phyloP scores from a whole-genome alignment of 2,888 invertebrate species.

The Drosophila acutilabella region DNA sequence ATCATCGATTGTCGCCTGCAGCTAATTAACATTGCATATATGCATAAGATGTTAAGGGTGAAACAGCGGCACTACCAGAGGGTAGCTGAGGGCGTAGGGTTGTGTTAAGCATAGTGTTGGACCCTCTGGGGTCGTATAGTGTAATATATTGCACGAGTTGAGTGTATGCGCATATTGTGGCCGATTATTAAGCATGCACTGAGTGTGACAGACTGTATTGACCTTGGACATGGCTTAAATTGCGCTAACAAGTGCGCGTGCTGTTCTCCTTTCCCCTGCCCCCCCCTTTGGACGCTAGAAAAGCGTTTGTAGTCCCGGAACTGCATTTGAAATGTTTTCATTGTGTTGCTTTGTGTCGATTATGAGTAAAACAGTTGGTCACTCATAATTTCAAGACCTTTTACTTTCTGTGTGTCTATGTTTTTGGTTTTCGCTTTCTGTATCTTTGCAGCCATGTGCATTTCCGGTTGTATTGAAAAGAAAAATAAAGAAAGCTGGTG shows the following conservation, averaged over 20 bases:
- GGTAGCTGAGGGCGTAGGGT: background rate
- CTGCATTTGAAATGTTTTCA: background rate
- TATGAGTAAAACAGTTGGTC: constrained; percentile 38
- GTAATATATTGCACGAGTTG: background rate
- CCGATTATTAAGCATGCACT: constrained; percentile 59
- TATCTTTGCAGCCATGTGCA: constrained; percentile 11
- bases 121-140: background rate
- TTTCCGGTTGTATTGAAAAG: constrained; percentile 51
- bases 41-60: constrained; percentile 29
- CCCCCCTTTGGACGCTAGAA: too few relatives aligned
- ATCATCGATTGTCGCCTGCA: constrained; percentile 64
- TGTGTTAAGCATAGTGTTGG: background rate
- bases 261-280: constrained; percentile 22
- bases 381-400: constrained; percentile 44
- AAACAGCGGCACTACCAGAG: background rate
- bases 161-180: constrained; percentile 34
- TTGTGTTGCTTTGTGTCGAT: constrained; percentile 15
- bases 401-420: background rate
- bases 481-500: too few relatives aligned
- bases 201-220: constrained; percentile 30
- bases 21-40: constrained; percentile 70
- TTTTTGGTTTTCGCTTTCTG: background rate
- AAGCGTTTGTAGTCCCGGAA: background rate
- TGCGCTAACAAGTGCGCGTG: constrained; percentile 65
- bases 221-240: constrained; percentile 68